A percentile compares a stretch with the other conserved stretches of the same genome.
Evolutionary conservation across 1,140 invertebrate genomes (phyloP).

Genomic region (Caerostris extrusa): DNA sequence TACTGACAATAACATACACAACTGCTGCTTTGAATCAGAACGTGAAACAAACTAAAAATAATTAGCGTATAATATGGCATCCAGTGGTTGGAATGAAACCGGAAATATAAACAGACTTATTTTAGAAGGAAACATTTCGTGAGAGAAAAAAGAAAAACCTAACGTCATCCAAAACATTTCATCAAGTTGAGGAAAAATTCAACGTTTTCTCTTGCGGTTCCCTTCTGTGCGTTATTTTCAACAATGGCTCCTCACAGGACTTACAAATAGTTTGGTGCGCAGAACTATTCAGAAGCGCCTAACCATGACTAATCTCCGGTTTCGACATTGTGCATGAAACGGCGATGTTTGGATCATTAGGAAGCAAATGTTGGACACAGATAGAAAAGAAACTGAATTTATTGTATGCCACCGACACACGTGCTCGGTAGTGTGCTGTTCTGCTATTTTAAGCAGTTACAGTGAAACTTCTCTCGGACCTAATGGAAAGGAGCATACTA

Average conservation of each 20-base stretch:
- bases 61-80: slow-evolving; percentile 16
- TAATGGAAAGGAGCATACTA: no score
- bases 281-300: background rate
- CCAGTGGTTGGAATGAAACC: background rate
- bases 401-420: no score
- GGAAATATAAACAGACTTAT: background rate
- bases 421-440: no score
- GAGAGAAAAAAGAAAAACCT: background rate
- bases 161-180: background rate
- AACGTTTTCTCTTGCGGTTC: background rate
- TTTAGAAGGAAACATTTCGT: background rate
- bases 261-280: background rate
- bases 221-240: background rate
- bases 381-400: no score
- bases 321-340: background rate
- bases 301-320: background rate
- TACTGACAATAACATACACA: background rate
- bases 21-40: background rate
- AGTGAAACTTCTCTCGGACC: no score
- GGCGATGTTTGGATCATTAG: background rate
- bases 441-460: no score
- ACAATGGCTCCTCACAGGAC: background rate
- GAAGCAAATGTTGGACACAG: background rate
- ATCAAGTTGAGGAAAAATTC: background rate
- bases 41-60: slow-evolving; percentile 18